phyloP scores from a whole-genome alignment of 2,888 invertebrate species.

The Cremastinae sp. region DNA sequence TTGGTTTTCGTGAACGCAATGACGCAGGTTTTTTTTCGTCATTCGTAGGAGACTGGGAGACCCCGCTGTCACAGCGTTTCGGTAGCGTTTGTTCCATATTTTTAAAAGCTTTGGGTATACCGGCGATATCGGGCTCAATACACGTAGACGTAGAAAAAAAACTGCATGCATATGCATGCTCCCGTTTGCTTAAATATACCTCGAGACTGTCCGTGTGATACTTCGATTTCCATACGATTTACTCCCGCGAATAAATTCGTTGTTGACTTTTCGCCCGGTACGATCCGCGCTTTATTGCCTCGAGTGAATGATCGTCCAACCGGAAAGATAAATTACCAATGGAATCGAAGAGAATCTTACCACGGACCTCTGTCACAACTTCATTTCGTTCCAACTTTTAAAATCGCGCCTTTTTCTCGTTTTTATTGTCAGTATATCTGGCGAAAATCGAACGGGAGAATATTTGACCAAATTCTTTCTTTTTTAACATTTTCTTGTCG shows the following conservation, averaged over 20 bases:
- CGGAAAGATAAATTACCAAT: constrained; percentile 19
- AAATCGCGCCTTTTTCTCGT: too few relatives aligned
- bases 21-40: too few relatives aligned
- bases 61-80: neutral
- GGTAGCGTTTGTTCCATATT: neutral
- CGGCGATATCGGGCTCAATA: too few relatives aligned
- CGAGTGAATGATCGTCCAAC: constrained; percentile 43
- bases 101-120: neutral
- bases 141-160: neutral
- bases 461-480: too few relatives aligned
- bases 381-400: too few relatives aligned
- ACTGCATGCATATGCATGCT: constrained; percentile 26
- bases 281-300: constrained; percentile 31
- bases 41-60: neutral
- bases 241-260: constrained; percentile 19
- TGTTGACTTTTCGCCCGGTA: constrained; percentile 27
- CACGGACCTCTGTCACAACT: too few relatives aligned
- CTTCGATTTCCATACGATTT: constrained; percentile 41
- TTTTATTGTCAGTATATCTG: too few relatives aligned
- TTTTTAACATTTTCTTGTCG: too few relatives aligned
- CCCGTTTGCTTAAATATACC: constrained; percentile 17
- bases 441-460: too few relatives aligned
- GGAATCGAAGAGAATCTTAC: constrained; percentile 24
- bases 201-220: neutral
- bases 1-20: too few relatives aligned